Conservation (phyloP, 2,113 vertebrate genomes). For the Gavia stellata region DNA sequence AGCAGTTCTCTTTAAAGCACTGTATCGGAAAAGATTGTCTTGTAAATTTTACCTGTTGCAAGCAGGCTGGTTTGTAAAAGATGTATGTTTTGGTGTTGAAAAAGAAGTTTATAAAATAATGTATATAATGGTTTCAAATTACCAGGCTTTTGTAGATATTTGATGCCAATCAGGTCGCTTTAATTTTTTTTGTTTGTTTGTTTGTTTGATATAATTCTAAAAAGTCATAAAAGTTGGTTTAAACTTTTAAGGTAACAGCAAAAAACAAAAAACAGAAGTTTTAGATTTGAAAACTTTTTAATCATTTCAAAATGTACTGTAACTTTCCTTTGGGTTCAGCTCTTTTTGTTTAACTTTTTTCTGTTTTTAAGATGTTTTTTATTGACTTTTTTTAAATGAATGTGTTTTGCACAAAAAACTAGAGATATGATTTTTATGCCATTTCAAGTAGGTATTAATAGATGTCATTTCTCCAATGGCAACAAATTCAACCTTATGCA, state of each 20-base stretch:
- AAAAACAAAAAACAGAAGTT: neutral
- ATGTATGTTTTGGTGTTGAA: slow-evolving; percentile 86
- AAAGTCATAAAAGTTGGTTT: slow-evolving; percentile 48
- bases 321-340: slow-evolving; percentile 56
- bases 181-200: slow-evolving; percentile 59
- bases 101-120: slow-evolving; percentile 84
- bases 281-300: slow-evolving; percentile 64
- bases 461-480: slow-evolving; percentile 22
- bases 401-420: slow-evolving; percentile 62
- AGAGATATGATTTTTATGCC: slow-evolving; percentile 47
- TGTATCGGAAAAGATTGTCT: slow-evolving; percentile 77
- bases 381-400: slow-evolving; percentile 61
- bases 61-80: slow-evolving; percentile 83
- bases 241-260: slow-evolving; percentile 52
- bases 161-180: slow-evolving; percentile 78
- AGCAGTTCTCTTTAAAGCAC: slow-evolving; percentile 76
- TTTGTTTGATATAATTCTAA: slow-evolving; percentile 47
- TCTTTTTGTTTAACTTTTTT: slow-evolving; percentile 63
- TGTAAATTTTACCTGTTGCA: slow-evolving; percentile 79
- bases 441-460: slow-evolving; percentile 54
- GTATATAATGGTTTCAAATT: slow-evolving; percentile 88
- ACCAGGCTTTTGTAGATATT: slow-evolving; percentile 89
- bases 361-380: slow-evolving; percentile 59
- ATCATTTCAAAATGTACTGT: slow-evolving; percentile 65
- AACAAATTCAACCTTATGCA: slow-evolving; percentile 70